Conservation (phyloP, 1,140 invertebrate genomes). For the Contarinia nasturtii region DNA sequence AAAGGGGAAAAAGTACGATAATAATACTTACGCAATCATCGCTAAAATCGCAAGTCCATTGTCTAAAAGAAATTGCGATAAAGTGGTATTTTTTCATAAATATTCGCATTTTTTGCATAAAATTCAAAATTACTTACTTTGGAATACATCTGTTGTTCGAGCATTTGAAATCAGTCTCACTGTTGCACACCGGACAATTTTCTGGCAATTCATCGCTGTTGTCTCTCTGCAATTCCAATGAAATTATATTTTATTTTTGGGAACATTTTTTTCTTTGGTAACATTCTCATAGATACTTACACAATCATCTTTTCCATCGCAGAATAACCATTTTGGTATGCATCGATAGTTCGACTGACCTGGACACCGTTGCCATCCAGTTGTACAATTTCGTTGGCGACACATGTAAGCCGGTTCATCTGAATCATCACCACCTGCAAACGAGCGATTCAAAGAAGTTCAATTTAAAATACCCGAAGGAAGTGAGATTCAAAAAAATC, state of each 20-base stretch:
- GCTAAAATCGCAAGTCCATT: conserved; percentile 91
- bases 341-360: conserved; percentile 77
- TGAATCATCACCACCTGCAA: conserved; percentile 60
- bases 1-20: too few species aligned
- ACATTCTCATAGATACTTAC: too few species aligned
- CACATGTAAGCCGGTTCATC: conserved; percentile 88
- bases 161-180: conserved; percentile 80
- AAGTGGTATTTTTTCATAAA: too few species aligned
- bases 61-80: conserved; percentile 21
- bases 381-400: conserved; percentile 74
- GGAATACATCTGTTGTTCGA: conserved; percentile 84
- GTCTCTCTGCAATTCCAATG: conserved; percentile 44
- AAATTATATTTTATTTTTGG: too few species aligned
- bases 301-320: conserved; percentile 75
- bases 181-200: conserved; percentile 74
- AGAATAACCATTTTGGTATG: conserved; percentile 89
- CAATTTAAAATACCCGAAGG: conserved; percentile 59
- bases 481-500: not conserved
- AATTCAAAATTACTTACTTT: conserved; percentile 28
- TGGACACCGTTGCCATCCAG: conserved; percentile 80
- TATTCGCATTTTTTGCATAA: not conserved
- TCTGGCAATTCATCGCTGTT: conserved; percentile 75
- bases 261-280: too few species aligned
- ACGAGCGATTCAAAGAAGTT: conserved; percentile 39
- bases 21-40: too few species aligned